phyloP scores from a whole-genome alignment of 1,140 invertebrate species.

The Saccostrea glomerata region DNA sequence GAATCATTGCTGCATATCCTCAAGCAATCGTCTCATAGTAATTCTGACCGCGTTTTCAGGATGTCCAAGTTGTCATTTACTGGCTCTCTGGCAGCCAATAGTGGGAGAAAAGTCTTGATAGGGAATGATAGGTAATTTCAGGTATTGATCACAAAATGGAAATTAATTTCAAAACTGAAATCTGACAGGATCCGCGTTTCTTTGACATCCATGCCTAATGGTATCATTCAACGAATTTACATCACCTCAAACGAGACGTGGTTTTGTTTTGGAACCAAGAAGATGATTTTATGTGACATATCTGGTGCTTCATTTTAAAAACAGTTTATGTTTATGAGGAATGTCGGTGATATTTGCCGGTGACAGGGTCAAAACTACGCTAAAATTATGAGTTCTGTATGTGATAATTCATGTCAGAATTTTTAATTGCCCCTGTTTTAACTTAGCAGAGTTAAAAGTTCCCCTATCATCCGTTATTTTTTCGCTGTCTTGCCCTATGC shows the following conservation, averaged over 20 bases:
- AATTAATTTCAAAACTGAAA: neutral
- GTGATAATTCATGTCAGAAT: conserved; percentile 36
- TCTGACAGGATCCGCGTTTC: conserved; percentile 1
- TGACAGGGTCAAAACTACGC: conserved; percentile 18
- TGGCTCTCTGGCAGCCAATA: conserved; percentile 3
- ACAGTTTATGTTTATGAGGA: conserved; percentile 26
- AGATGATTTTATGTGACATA: conserved; percentile 4
- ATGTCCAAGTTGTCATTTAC: neutral
- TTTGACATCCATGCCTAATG: conserved; percentile 12
- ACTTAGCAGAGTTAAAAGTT: neutral
- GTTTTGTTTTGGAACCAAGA: neutral
- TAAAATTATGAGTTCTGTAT: neutral
- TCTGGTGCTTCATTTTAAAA: neutral
- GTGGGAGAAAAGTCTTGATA: neutral
- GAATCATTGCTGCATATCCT: neutral
- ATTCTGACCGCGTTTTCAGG: neutral
- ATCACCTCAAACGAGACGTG: neutral
- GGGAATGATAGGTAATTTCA: neutral
- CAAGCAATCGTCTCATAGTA: neutral
- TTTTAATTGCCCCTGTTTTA: conserved; percentile 23
- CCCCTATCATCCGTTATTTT: conserved; percentile 3
- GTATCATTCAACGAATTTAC: neutral
- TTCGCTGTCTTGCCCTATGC: conserved; percentile 1
- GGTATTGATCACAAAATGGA: neutral
- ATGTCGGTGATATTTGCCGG: neutral